These are phyloP conservation scores for Actinia equina DNA, from an alignment of 64 coral and sea anemone species.

Conservation along the genomic window DNA sequence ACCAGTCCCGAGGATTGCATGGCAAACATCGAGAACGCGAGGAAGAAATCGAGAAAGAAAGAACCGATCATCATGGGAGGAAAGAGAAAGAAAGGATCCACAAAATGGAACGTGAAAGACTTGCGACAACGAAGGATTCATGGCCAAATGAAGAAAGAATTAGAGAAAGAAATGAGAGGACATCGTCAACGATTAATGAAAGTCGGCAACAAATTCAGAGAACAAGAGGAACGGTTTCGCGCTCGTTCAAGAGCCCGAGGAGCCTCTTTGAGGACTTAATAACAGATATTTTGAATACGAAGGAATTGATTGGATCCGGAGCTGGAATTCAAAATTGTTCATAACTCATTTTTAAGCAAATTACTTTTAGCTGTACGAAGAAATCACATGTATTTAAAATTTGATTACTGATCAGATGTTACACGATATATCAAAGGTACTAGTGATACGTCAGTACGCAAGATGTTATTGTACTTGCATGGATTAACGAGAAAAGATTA, in stretches of 20 bases:
- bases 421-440: background rate
- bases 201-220: background rate
- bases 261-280: background rate
- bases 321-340: background rate
- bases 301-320: background rate
- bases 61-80: background rate
- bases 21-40: slow-evolving; percentile 12
- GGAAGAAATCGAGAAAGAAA: slow-evolving; percentile 14
- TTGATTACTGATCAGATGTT: background rate
- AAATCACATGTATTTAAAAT: no score
- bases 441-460: no score
- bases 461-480: background rate
- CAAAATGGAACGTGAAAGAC: slow-evolving; percentile 8
- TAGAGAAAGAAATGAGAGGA: slow-evolving; percentile 27
- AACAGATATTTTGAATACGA: background rate
- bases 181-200: slow-evolving; percentile 7
- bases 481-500: background rate
- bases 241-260: background rate
- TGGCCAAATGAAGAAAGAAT: background rate
- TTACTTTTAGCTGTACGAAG: no score
- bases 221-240: slow-evolving; percentile 11
- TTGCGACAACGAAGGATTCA: background rate
- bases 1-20: background rate
- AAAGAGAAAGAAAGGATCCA: background rate
- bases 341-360: background rate